Percentiles rank a stretch among this genome's conserved stretches.
Conservation (phyloP, 2,113 vertebrate species). For the Scartelaos histophorus region DNA sequence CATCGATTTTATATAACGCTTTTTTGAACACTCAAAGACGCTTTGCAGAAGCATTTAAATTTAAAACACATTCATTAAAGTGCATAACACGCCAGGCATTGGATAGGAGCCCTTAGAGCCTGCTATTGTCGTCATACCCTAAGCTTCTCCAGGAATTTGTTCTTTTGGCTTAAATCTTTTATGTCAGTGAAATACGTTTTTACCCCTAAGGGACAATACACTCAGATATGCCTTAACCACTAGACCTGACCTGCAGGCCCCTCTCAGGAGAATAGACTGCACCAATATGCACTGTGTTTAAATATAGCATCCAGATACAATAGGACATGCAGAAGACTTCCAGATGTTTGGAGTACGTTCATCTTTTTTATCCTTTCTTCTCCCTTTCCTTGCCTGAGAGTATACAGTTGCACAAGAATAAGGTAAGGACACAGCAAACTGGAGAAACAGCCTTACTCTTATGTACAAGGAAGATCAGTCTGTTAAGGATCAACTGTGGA, state of each 20-base stretch:
- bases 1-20: too few species aligned
- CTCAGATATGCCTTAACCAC: slow-evolving; percentile 34
- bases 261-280: slow-evolving; percentile 64
- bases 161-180: slow-evolving; percentile 37
- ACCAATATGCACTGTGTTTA: slow-evolving; percentile 76
- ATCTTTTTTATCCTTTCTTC: slow-evolving; percentile 17
- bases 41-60: neutral
- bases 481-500: slow-evolving; percentile 19
- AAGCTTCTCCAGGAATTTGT: slow-evolving; percentile 28
- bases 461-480: slow-evolving; percentile 26
- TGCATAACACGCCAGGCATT: neutral
- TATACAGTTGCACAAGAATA: slow-evolving; percentile 64
- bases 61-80: neutral
- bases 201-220: slow-evolving; percentile 45
- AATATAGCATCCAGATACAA: slow-evolving; percentile 76
- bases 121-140: slow-evolving; percentile 23
- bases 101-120: slow-evolving; percentile 9
- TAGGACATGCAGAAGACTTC: slow-evolving; percentile 70
- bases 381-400: slow-evolving; percentile 75
- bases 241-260: slow-evolving; percentile 57
- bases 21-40: too few species aligned
- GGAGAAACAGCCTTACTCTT: slow-evolving; percentile 17
- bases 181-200: slow-evolving; percentile 27
- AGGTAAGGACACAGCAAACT: slow-evolving; percentile 24
- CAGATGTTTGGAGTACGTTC: slow-evolving; percentile 30